Conservation (phyloP, 1,140 invertebrate genomes). For the Drosophila ananassae region DNA sequence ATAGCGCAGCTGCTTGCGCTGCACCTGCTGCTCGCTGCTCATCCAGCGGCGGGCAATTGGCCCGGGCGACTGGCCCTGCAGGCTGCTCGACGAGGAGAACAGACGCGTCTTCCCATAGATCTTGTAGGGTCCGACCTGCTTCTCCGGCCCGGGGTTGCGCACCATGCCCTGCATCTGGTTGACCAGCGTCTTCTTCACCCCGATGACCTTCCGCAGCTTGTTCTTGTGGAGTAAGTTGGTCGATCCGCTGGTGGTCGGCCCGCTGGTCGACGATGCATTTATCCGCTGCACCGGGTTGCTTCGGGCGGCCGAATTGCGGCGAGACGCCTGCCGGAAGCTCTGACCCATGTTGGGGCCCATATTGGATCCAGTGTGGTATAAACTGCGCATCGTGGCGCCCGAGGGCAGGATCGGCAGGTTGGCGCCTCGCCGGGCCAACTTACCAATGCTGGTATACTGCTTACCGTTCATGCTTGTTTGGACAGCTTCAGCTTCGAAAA, state of each 20-base stretch:
- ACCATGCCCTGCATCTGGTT: slow-evolving; percentile 59
- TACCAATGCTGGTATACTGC: slow-evolving; percentile 8
- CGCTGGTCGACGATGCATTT: background rate
- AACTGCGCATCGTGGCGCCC: background rate
- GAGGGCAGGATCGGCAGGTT: background rate
- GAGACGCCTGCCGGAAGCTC: background rate
- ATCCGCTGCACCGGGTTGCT: background rate
- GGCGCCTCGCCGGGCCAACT: slow-evolving; percentile 17
- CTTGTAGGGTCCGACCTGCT: slow-evolving; percentile 18
- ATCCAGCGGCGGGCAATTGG: slow-evolving; percentile 3
- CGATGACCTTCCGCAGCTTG: slow-evolving; percentile 38
- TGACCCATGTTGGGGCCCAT: background rate
- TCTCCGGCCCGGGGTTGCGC: background rate
- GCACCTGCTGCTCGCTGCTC: background rate
- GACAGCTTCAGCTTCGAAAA: background rate
- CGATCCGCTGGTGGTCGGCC: background rate
- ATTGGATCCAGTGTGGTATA: slow-evolving; percentile 1
- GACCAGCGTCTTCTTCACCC: slow-evolving; percentile 51
- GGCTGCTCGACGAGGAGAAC: slow-evolving; percentile 44
- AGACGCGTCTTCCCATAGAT: slow-evolving; percentile 41
- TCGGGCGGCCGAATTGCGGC: background rate
- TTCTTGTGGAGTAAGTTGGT: background rate
- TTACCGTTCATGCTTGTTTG: slow-evolving; percentile 15
- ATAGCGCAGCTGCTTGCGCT: background rate
- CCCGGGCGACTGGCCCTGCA: background rate